phyloP scores from a whole-genome alignment of 2,888 invertebrate species.

The Melanchra persicariae region DNA sequence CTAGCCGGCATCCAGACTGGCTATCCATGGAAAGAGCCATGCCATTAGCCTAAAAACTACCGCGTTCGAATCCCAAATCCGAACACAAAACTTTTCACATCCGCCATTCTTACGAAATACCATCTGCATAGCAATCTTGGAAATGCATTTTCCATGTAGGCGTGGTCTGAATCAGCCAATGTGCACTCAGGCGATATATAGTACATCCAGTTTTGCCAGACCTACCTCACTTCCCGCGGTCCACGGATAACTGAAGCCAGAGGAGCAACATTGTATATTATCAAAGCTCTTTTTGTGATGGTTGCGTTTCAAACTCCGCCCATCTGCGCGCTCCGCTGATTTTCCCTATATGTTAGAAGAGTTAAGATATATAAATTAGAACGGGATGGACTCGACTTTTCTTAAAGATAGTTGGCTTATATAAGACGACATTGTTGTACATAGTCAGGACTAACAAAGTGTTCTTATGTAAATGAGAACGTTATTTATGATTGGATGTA shows the following conservation, averaged over 20 bases:
- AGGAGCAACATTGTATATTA: slow-evolving; percentile 77
- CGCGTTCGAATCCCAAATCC: slow-evolving; percentile 69
- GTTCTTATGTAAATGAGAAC: slow-evolving; percentile 87
- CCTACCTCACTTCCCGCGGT: slow-evolving; percentile 71
- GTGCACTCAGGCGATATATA: slow-evolving; percentile 90
- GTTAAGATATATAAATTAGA: slow-evolving; percentile 83
- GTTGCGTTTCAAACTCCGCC: slow-evolving; percentile 81
- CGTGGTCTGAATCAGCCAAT: slow-evolving; percentile 89
- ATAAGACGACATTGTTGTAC: slow-evolving; percentile 85
- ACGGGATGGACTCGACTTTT: slow-evolving; percentile 79
- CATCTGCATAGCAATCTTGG: slow-evolving; percentile 89
- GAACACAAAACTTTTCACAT: slow-evolving; percentile 75
- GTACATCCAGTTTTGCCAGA: slow-evolving; percentile 77
- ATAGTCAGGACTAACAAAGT: slow-evolving; percentile 84
- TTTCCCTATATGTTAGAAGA: slow-evolving; percentile 80
- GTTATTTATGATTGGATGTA: slow-evolving; percentile 84
- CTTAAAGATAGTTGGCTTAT: slow-evolving; percentile 89
- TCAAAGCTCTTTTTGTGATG: slow-evolving; percentile 77
- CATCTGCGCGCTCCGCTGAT: slow-evolving; percentile 84
- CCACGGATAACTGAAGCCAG: slow-evolving; percentile 68
- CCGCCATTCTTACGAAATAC: slow-evolving; percentile 79
- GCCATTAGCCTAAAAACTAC: slow-evolving; percentile 65
- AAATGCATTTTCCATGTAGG: slow-evolving; percentile 89
- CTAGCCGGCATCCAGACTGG: background rate
- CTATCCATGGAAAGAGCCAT: slow-evolving; percentile 3